A percentile compares a stretch with the other conserved stretches of the same genome.
Evolutionary conservation across 92 coral and sea anemone species (phyloP).

Genomic region (Epizoanthus fatuus): DNA sequence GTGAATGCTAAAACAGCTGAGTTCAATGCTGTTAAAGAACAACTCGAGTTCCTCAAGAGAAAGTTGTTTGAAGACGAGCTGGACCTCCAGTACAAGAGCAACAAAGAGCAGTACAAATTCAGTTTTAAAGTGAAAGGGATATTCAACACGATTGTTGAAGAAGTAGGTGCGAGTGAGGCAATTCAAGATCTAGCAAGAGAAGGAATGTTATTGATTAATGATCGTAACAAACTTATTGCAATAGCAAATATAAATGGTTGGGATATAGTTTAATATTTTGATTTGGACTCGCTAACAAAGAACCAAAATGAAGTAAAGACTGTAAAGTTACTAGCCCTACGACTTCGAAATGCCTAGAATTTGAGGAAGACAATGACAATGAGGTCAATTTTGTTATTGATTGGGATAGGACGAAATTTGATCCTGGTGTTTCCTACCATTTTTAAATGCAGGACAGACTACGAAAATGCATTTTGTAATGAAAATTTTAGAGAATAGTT

Average conservation of each 20-base stretch:
- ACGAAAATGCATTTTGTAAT: not conserved
- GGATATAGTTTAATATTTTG: constrained; percentile 45
- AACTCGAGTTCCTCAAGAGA: too few relatives aligned
- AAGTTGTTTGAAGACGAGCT: constrained; percentile 15
- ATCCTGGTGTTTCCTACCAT: not conserved
- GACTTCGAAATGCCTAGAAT: constrained; percentile 15
- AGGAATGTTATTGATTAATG: constrained; percentile 48
- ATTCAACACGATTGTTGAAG: constrained; percentile 5
- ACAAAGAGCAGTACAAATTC: constrained; percentile 43
- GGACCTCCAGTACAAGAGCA: constrained; percentile 33
- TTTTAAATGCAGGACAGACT: not conserved
- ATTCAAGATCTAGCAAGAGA: constrained; percentile 24
- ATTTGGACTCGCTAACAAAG: constrained; percentile 32
- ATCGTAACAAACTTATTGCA: constrained; percentile 34
- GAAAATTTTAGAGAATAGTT: not conserved
- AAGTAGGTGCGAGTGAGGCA: constrained; percentile 7
- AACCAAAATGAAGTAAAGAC: constrained; percentile 17
- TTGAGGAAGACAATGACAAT: constrained; percentile 25
- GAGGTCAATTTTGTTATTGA: constrained; percentile 1
- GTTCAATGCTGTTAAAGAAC: too few relatives aligned
- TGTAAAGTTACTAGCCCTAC: too few relatives aligned
- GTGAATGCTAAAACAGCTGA: too few relatives aligned
- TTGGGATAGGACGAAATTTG: not conserved
- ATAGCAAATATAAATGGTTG: constrained; percentile 48
- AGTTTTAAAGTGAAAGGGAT: constrained; percentile 21